phyloP scores from a whole-genome alignment of 1,140 invertebrate species.

The Cherax destructor region DNA sequence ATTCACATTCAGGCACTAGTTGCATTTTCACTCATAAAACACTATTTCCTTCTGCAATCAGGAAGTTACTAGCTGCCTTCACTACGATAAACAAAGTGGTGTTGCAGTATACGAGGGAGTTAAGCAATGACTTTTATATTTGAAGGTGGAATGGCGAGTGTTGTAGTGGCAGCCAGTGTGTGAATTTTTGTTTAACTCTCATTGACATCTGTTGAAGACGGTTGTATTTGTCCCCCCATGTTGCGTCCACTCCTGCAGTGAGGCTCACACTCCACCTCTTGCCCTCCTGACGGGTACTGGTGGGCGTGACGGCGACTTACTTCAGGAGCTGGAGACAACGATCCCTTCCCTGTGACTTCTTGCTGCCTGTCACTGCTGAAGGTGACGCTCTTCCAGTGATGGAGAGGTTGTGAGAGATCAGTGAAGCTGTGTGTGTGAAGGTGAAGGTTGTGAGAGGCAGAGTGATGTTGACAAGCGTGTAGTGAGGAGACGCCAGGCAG shows the following conservation, averaged over 20 bases:
- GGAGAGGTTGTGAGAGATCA: neutral
- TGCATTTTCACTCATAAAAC: neutral
- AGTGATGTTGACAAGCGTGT: neutral
- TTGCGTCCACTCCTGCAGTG: too few relatives aligned
- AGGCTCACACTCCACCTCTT: neutral
- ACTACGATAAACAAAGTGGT: neutral
- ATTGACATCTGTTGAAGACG: neutral
- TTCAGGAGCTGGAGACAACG: neutral
- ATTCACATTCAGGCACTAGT: conserved; percentile 29
- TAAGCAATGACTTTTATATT: neutral
- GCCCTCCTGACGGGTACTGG: neutral
- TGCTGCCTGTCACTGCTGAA: too few relatives aligned
- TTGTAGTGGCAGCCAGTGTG: neutral
- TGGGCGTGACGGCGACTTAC: neutral
- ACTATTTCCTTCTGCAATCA: neutral
- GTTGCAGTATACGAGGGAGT: neutral
- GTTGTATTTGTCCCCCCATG: neutral
- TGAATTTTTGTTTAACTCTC: neutral
- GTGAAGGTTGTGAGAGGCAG: neutral
- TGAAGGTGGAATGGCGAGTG: neutral
- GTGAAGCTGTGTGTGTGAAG: too few relatives aligned
- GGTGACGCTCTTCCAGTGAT: neutral
- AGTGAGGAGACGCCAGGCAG: conserved; percentile 1
- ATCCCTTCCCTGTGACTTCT: too few relatives aligned
- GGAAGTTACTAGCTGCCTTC: neutral